A percentile compares a stretch with the other conserved stretches of the same genome.
Evolutionary conservation across 2,113 vertebrate species (phyloP).

Genomic region (Tragelaphus buxtoni): DNA sequence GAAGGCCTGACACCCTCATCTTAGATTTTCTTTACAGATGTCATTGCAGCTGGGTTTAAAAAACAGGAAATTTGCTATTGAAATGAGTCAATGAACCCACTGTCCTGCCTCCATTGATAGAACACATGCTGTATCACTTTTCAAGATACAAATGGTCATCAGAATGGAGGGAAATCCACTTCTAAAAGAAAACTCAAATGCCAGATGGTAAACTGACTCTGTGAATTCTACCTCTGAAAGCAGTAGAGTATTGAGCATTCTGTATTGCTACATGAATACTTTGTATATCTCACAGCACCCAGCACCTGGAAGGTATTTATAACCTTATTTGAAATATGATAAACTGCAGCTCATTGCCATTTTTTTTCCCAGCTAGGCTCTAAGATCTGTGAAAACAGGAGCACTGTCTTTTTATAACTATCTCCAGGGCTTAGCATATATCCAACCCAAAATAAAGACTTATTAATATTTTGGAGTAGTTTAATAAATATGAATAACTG

Average conservation of each 20-base stretch:
- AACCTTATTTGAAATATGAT: neutral
- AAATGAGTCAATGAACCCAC: neutral
- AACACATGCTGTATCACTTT: neutral
- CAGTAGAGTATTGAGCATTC: neutral
- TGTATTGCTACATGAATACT: neutral
- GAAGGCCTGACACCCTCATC: neutral
- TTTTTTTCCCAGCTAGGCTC: neutral
- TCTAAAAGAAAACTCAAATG: neutral
- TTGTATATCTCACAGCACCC: neutral
- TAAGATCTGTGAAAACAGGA: neutral
- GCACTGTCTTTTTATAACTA: neutral
- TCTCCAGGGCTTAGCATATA: neutral
- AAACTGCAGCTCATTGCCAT: neutral
- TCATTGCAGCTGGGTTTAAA: neutral
- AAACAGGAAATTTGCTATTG: neutral
- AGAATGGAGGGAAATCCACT: neutral
- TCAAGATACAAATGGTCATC: neutral
- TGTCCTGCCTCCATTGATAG: neutral
- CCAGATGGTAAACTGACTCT: neutral
- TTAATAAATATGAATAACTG: neutral
- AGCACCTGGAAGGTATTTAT: neutral
- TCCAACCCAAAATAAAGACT: neutral
- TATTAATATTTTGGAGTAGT: neutral
- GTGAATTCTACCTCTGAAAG: neutral
- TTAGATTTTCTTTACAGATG: neutral